These are phyloP conservation scores for Tetanocera ferruginea DNA, from an alignment of 2,888 invertebrate genomes.

Conservation along the genomic window DNA sequence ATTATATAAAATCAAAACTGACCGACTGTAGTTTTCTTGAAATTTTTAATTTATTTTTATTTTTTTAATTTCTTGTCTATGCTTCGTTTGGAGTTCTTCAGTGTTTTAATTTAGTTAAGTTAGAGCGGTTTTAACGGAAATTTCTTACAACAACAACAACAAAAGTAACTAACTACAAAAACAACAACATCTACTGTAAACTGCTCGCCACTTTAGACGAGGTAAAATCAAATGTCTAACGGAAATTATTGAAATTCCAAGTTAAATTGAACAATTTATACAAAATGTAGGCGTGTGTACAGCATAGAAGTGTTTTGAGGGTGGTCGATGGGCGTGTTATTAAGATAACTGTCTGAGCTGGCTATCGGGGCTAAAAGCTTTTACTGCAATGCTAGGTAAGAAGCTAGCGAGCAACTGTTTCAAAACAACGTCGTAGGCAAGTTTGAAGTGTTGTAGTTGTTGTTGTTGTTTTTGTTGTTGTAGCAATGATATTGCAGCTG, in stretches of 20 bases:
- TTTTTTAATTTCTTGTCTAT: neutral
- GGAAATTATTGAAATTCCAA: slow-evolving; percentile 45
- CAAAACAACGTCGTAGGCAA: neutral
- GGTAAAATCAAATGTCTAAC: slow-evolving; percentile 36
- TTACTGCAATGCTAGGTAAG: neutral
- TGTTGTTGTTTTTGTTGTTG: neutral
- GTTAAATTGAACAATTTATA: slow-evolving; percentile 34
- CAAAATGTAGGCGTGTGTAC: slow-evolving; percentile 32
- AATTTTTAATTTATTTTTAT: no score
- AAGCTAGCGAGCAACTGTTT: neutral
- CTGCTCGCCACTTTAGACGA: slow-evolving; percentile 33
- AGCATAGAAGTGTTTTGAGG: neutral
- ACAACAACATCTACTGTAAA: slow-evolving; percentile 23
- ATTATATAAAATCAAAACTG: no score
- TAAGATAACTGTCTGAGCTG: neutral
- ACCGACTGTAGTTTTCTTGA: no score
- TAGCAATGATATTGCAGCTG: neutral
- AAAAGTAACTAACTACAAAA: slow-evolving; percentile 1
- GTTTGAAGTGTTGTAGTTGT: neutral
- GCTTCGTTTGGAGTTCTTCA: neutral
- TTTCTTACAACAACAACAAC: neutral
- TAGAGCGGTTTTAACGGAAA: neutral
- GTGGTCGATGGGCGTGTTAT: neutral
- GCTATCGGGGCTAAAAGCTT: slow-evolving; percentile 1
- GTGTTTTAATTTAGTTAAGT: slow-evolving; percentile 11